phyloP scores from a whole-genome alignment of 2,888 invertebrate genomes.

The Orthosia gothica region DNA sequence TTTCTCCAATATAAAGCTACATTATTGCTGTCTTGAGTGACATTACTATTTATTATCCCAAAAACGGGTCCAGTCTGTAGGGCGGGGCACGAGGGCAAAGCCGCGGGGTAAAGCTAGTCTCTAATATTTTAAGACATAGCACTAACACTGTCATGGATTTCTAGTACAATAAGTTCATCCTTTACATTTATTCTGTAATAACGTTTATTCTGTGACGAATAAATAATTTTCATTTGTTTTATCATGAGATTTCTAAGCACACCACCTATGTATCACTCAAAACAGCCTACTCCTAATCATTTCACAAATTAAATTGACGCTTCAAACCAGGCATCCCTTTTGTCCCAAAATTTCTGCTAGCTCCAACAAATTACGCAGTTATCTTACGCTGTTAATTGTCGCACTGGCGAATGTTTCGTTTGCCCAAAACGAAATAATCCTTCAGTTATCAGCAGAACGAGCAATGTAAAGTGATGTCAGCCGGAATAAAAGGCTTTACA shows the following conservation, averaged over 20 bases:
- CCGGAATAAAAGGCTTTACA: conserved; percentile 49
- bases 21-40: too few species aligned
- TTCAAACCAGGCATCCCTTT: conserved; percentile 16
- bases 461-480: conserved; percentile 43
- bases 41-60: too few species aligned
- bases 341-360: conserved; percentile 23
- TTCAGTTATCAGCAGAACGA: conserved; percentile 53
- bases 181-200: too few species aligned
- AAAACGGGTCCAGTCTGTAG: too few species aligned
- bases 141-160: too few species aligned
- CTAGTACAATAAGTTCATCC: too few species aligned
- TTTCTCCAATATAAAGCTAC: too few species aligned
- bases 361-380: conserved; percentile 35
- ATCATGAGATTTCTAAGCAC: not conserved
- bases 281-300: conserved; percentile 11
- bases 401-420: conserved; percentile 34
- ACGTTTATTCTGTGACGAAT: too few species aligned
- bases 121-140: too few species aligned
- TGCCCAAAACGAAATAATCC: conserved; percentile 52
- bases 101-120: too few species aligned
- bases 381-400: conserved; percentile 54
- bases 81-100: too few species aligned
- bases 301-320: conserved; percentile 22
- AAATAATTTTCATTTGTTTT: not conserved
- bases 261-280: not conserved